Percentiles rank a stretch among this genome's conserved stretches.
These are phyloP conservation scores for Drosophila dives DNA, from an alignment of 2,888 invertebrate species.

Conservation along the genomic window DNA sequence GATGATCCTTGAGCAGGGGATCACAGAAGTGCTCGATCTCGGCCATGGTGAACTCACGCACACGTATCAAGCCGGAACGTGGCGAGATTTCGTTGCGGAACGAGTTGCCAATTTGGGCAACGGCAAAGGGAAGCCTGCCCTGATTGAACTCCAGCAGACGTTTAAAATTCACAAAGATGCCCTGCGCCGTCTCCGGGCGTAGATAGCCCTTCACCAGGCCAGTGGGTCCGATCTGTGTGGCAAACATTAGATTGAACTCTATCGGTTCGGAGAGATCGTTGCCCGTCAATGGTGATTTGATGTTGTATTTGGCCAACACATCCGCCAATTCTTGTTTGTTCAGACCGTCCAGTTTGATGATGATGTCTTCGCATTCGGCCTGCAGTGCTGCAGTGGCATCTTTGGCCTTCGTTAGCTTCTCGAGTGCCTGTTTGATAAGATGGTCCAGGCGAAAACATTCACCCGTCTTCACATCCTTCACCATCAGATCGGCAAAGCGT, in stretches of 20 bases:
- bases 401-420: constrained; percentile 94
- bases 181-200: constrained; percentile 99
- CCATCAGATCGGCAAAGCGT: constrained; percentile 99
- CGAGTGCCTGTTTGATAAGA: constrained; percentile 96
- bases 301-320: constrained; percentile 93
- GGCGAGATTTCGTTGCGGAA: constrained; percentile 99
- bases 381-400: constrained; percentile 89
- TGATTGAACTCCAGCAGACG: constrained; percentile 98
- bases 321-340: constrained; percentile 94
- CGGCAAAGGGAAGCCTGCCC: constrained; percentile 97
- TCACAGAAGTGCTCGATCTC: constrained; percentile 99
- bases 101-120: constrained; percentile 99
- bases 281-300: constrained; percentile 97
- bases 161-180: constrained; percentile 99
- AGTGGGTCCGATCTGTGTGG: constrained; percentile 98
- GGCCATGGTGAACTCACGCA: constrained; percentile 99
- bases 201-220: constrained; percentile 96
- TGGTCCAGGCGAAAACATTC: constrained; percentile 99
- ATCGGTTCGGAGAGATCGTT: constrained; percentile 98
- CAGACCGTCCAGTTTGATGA: constrained; percentile 92
- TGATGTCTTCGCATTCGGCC: constrained; percentile 82
- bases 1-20: constrained; percentile 93
- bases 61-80: constrained; percentile 96
- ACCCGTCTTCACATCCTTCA: constrained; percentile 97
- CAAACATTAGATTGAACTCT: constrained; percentile 99